Base-by-base conservation (phyloP, 1,140 invertebrate genomes). In the Aphaenogaster floridana region DNA sequence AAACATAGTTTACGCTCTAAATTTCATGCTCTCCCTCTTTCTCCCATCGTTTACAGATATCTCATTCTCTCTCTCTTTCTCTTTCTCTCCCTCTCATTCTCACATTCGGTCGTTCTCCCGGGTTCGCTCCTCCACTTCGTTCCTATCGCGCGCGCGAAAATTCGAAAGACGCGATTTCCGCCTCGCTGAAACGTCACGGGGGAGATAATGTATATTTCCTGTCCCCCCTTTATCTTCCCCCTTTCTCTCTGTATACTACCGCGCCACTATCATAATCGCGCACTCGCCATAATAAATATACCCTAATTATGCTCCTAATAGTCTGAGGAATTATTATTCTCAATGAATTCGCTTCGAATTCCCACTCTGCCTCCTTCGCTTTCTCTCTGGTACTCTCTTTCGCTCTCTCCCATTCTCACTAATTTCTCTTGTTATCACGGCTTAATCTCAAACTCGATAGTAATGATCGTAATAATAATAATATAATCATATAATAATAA, bases 401-500 rank as follows among this genome's bases (percentile, higher is more conserved):
- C 84, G 57, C 71, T 87, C 71, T 64, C 86, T 88, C 79, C 68
- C 86, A 84, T 86, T 91, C 66, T 76, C 36, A 72, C 64, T 81
- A 71, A 74, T 77, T 76, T 79, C 52, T 89, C 59, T 71, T 93
- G 87, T 93, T 95, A 95, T 95, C 94, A 95, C 95, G 94, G 93
- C 94, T 94, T 94, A 94, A 95, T 90, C 91, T 92, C 93, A 93
- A 95, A 94, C 94, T 94, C 92, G 93, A 93, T 94, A 95, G 90
- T 94, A 93, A 93, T 92, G 92, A 93, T 93, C 87, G 80, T 94
- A 95, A 94, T 94, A 95, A 95, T 95, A 93, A 94, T 94, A 91
- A 87, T 91, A 93, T 94, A 93, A 94, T 94, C 92, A 93, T 88
- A 91, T 79, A 92, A 88, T 92, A 92, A 92, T 92, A 92, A 92